phyloP scores from a whole-genome alignment of 2,888 invertebrate species.

The Pollenia labialis region DNA sequence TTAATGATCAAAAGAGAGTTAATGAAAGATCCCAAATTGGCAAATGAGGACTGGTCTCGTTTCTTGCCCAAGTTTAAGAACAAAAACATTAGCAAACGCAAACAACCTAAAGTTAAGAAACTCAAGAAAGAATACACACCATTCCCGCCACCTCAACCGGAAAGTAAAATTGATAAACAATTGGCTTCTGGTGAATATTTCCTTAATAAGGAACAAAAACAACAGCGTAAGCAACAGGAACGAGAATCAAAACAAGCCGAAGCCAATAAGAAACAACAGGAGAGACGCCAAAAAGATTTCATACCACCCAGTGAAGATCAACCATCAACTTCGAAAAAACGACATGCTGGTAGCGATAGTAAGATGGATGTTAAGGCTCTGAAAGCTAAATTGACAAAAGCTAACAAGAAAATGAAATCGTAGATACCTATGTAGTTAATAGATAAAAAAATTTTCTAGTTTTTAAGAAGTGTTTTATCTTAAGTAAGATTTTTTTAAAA shows the following conservation, averaged over 20 bases:
- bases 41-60: conserved; percentile 97
- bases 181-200: conserved; percentile 99
- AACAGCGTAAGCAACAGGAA: conserved; percentile 89
- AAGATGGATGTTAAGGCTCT: conserved; percentile 88
- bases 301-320: conserved; percentile 90
- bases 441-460: conserved; percentile 4
- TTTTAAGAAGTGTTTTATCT: conserved; percentile 15
- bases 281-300: conserved; percentile 91
- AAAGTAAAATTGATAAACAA: conserved; percentile 97
- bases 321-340: conserved; percentile 72
- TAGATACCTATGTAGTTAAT: conserved; percentile 44
- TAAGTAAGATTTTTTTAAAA: conserved; percentile 19
- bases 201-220: conserved; percentile 93
- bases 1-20: conserved; percentile 98
- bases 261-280: conserved; percentile 89
- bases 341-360: conserved; percentile 73
- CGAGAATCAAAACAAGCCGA: conserved; percentile 91
- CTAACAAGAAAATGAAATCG: conserved; percentile 84
- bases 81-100: conserved; percentile 94
- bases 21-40: conserved; percentile 95
- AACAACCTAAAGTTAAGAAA: conserved; percentile 94
- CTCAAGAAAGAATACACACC: conserved; percentile 98
- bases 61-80: conserved; percentile 97
- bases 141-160: conserved; percentile 96
- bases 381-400: conserved; percentile 91